Percentiles rank a stretch among this genome's conserved stretches.
Evolutionary conservation across 2,797 vertebrate genomes (phyloP).

Genomic region (Onychomys leucogaster): DNA sequence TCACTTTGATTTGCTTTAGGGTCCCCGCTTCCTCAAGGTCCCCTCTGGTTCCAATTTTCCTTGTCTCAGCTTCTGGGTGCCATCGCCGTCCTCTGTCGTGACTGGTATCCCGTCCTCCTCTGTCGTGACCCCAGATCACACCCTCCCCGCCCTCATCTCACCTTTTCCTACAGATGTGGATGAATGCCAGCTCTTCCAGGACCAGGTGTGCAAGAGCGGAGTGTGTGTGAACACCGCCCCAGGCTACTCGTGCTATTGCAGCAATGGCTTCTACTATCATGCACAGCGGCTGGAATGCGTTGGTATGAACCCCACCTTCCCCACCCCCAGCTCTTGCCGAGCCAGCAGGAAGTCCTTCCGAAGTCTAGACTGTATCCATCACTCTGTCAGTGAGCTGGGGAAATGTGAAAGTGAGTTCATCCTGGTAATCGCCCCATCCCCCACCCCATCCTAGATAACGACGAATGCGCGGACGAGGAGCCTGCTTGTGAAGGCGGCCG

Average conservation of each 20-base stretch:
- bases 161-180: constrained; percentile 91
- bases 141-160: neutral
- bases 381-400: neutral
- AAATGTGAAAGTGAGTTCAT: neutral
- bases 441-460: constrained; percentile 81
- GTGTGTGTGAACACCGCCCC: constrained; percentile 94
- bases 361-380: constrained; percentile 44
- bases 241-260: constrained; percentile 93
- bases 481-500: constrained; percentile 84
- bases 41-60: neutral
- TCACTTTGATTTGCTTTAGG: neutral
- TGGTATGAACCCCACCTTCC: constrained; percentile 84
- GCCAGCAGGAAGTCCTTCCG: constrained; percentile 46
- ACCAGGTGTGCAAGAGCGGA: constrained; percentile 93
- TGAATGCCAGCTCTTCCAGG: constrained; percentile 93
- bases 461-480: constrained; percentile 86
- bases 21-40: neutral
- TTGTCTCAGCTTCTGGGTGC: neutral
- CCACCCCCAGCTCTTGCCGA: neutral
- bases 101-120: no score
- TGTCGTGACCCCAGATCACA: neutral
- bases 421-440: neutral
- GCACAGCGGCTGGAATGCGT: constrained; percentile 91
- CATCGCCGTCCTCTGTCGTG: neutral
- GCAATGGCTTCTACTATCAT: constrained; percentile 93